Evolutionary conservation across 1,140 invertebrate species (phyloP), one percentile per base, ranked within the genome.

Genomic region (Luehdorfia chinensis): DNA sequence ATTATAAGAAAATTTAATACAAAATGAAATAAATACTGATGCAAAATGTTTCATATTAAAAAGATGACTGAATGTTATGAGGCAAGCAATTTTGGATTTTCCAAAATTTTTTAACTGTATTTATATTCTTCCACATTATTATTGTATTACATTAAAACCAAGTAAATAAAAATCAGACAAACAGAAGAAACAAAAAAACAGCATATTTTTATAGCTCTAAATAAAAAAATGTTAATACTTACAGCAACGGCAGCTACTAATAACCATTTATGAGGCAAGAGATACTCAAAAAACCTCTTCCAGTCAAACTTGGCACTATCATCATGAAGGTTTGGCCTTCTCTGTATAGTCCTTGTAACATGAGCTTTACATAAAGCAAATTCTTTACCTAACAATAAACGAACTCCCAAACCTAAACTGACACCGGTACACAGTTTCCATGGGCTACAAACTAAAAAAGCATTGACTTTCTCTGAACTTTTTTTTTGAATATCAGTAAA

Each of bases 231-330:
- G n/a, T n/a, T 31, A 11, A 41, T 67, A 73, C 78, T 78, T 60
- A 85, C 81, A 53, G 68, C 75, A 45, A 85, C 67, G 47, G 81
- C 81, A 47, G 70, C 77, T 14, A 45, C 55, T 16, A 84, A 56
- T 4, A 84, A 34, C 75, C 72, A 78, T 55, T 72, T 79, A 43
- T 85, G 77, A 2, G 81, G 79, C 32, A 63, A 37, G 1, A 84
- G 53, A 53, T 85, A 84, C 15, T 62, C 54, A 8, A 75, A 66
- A 23, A 84, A 70, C 32, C 55, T 75, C 15, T 65, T 66, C 81
- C 81, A 85, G 46, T 85, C 81, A 72, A 85, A 85, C 46, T 84
- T 81, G 5, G 69, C 60, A 65, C 61, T 84, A 19, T 85, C 81
- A 21, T 84, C 68, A 28, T 68, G 33, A 6, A 78, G n/a, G 46